Evolutionary conservation across 1,140 invertebrate species (phyloP), one percentile per base, ranked within the genome.

Genomic region (Drosophila repleta): DNA sequence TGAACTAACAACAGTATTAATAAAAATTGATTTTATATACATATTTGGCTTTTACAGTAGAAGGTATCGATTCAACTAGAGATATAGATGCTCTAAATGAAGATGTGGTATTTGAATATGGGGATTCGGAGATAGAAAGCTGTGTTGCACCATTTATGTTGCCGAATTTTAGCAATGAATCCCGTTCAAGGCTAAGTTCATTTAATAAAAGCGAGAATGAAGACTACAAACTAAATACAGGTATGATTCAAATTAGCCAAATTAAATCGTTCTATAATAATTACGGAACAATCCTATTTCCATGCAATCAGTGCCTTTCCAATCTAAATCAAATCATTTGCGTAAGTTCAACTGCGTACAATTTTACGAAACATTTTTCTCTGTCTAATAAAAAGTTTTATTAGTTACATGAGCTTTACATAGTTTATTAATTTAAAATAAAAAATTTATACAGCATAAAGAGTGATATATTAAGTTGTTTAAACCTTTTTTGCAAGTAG

Each of bases 41-140:
- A 21, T 39, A n/a, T 52, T 53, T n/a, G 20, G 37, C 10, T 37
- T 41, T 29, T 64, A 32, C 32, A 81, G 76, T 75, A 51, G 81
- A 92, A 76, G 90, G 43, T 58, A 81, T 94, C 70, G 94, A 95
- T 91, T 93, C 94, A 55, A 92, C 92, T 11, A 92, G 94, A 78
- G 94, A 95, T 79, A 95, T 95, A 79, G 93, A 93, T 68, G 95
- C 95, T 3, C 87, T 96, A 18, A 95, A 95, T 87, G 95, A 95
- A 90, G 95, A 96, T 69, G 93, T 94, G 60, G 94, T 96, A 71
- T 95, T 95, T 1, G 96, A 96, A 78, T 95, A 95, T 56, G 93
- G 94, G 7, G 95, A 96, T 70, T 94, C 94, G 18, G 95, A 95
- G 62, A 93, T 93, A 70, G 94, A 94, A 93, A 93, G 58, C 93